Percentiles rank a stretch among this genome's conserved stretches.
phyloP scores from a whole-genome alignment of 64 coral and sea anemone species.

The Platygyra sinensis region DNA sequence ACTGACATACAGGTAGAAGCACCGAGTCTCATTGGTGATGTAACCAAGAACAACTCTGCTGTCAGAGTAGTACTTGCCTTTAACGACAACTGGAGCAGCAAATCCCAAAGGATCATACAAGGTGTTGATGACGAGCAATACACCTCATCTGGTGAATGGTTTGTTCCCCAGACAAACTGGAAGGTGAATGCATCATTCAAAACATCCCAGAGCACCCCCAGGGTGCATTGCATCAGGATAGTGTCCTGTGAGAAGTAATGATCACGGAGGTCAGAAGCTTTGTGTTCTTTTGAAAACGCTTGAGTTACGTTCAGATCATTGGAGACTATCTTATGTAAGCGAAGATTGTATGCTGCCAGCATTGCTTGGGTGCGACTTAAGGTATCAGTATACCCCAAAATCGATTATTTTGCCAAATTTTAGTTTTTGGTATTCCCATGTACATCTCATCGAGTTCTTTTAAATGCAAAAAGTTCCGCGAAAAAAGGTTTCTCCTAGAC shows the following conservation, averaged over 20 bases:
- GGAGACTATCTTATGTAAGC: conserved; percentile 68
- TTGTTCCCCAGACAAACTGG: conserved; percentile 19
- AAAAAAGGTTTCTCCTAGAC: too few relatives aligned
- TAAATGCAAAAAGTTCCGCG: too few relatives aligned
- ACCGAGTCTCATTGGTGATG: too few relatives aligned
- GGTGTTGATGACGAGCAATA: conserved; percentile 63
- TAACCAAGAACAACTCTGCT: too few relatives aligned
- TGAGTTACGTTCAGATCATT: conserved; percentile 34
- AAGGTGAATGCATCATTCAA: conserved; percentile 62
- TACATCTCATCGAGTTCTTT: too few relatives aligned
- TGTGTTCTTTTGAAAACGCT: conserved; percentile 47
- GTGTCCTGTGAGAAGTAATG: conserved; percentile 41
- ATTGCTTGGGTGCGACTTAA: conserved; percentile 40
- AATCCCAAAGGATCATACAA: conserved; percentile 75
- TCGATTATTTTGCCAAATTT: too few relatives aligned
- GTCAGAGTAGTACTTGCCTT: too few relatives aligned
- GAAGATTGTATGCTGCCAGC: conserved; percentile 52
- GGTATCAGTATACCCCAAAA: too few relatives aligned
- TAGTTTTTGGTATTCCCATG: too few relatives aligned
- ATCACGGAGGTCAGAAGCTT: conserved; percentile 32
- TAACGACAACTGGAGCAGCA: conserved; percentile 53
- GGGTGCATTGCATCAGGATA: conserved; percentile 46
- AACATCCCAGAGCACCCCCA: conserved; percentile 72
- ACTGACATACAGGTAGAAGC: conserved; percentile 74
- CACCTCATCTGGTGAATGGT: conserved; percentile 80